Conservation (phyloP, 2,888 invertebrate genomes). For the Sminthurides aquaticus region DNA sequence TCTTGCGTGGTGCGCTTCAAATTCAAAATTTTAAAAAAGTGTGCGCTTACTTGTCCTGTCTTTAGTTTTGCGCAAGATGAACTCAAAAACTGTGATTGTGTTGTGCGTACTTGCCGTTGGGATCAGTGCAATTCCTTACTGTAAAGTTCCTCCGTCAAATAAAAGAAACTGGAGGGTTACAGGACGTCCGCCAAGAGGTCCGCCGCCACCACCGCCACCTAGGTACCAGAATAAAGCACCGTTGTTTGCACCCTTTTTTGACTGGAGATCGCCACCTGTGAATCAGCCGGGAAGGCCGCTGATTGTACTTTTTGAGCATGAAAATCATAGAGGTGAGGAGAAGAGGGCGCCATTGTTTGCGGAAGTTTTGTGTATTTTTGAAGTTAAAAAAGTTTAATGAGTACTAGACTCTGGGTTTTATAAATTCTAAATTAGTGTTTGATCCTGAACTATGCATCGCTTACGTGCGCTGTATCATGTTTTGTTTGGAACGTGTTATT, state of each 20-base stretch:
- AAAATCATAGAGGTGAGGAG: conserved; percentile 21
- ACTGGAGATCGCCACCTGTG: not conserved
- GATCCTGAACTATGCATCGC: conserved; percentile 2
- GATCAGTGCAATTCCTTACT: conserved; percentile 2
- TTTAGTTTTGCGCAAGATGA: too few relatives aligned
- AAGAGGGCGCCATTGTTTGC: too few relatives aligned
- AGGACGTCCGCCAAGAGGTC: conserved; percentile 5
- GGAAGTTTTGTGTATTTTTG: too few relatives aligned
- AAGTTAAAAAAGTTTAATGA: too few relatives aligned
- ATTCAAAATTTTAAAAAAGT: not conserved
- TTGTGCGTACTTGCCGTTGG: not conserved
- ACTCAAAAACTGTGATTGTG: not conserved
- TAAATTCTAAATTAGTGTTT: too few relatives aligned
- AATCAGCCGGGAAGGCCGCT: conserved; percentile 16
- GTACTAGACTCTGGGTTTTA: too few relatives aligned
- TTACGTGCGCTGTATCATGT: not conserved
- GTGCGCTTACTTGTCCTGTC: too few relatives aligned
- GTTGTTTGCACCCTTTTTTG: not conserved
- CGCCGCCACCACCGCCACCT: not conserved
- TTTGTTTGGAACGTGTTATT: too few relatives aligned
- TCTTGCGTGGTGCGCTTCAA: not conserved
- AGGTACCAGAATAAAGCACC: not conserved
- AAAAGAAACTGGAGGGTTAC: conserved; percentile 17
- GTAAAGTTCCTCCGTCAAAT: not conserved
- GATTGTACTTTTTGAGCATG: conserved; percentile 10